phyloP scores from a whole-genome alignment of 2,797 vertebrate species.

The Poeciliopsis infans region DNA sequence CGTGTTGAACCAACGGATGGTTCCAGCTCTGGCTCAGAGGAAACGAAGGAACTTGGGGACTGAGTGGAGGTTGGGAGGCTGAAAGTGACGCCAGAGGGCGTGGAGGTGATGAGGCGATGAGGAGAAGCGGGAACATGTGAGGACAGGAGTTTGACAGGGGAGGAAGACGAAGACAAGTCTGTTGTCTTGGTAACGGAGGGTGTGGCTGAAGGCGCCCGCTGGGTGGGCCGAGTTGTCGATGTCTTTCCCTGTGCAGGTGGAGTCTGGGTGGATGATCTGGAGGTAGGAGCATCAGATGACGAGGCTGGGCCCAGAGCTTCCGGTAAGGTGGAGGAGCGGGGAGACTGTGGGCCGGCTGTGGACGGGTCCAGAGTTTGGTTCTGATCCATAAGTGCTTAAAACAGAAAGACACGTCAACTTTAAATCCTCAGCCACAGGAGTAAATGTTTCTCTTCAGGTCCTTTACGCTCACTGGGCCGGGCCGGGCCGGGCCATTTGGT shows the following conservation, averaged over 20 bases:
- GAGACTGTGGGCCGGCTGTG: neutral
- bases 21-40: conserved; percentile 2
- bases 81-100: neutral
- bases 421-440: neutral
- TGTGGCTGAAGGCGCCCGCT: conserved; percentile 12
- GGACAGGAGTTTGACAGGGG: conserved; percentile 5
- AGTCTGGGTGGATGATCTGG: neutral
- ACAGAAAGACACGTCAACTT: neutral
- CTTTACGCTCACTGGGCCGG: neutral
- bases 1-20: neutral
- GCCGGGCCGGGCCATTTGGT: neutral
- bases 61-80: neutral
- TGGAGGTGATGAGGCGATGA: conserved; percentile 13
- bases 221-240: neutral
- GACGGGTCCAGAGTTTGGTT: neutral
- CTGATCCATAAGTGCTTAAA: conserved; percentile 22
- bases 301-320: conserved; percentile 2
- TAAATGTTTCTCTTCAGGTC: neutral
- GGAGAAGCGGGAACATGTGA: conserved; percentile 13
- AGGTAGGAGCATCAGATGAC: neutral
- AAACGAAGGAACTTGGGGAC: neutral
- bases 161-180: neutral
- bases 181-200: conserved; percentile 23
- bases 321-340: neutral
- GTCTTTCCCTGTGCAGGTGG: neutral